Evolutionary conservation across 1,140 invertebrate species (phyloP).

Genomic region (Drosophila subpulchrella): DNA sequence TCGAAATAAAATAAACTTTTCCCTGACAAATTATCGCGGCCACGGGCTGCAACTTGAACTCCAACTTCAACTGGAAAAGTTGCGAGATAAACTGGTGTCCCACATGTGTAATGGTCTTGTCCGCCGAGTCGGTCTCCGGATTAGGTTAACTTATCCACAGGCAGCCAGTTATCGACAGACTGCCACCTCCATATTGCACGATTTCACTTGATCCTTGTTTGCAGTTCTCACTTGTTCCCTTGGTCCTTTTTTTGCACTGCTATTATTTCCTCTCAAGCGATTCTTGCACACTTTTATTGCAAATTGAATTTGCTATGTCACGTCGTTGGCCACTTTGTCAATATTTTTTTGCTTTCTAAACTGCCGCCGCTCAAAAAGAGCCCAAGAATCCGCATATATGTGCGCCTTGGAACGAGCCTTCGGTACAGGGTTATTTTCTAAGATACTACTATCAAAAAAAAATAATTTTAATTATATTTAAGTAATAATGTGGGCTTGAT

Average conservation of each 20-base stretch:
- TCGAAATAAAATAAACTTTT: constrained; percentile 25
- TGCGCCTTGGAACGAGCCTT: not conserved
- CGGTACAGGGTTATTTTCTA: constrained; percentile 47
- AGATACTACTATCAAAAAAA: not conserved
- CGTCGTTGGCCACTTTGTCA: constrained; percentile 69
- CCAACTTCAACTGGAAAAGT: constrained; percentile 17
- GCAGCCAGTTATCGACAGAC: constrained; percentile 35
- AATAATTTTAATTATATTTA: too few species aligned
- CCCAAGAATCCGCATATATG: constrained; percentile 4
- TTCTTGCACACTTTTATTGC: constrained; percentile 66
- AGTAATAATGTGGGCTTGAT: too few species aligned
- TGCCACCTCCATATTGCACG: constrained; percentile 41
- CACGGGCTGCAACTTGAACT: not conserved
- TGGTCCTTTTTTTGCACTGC: not conserved
- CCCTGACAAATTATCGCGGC: constrained; percentile 37
- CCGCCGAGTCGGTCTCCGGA: constrained; percentile 17
- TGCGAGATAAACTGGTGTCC: constrained; percentile 42
- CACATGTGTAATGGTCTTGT: constrained; percentile 54
- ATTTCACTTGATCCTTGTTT: constrained; percentile 46
- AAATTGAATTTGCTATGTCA: constrained; percentile 78
- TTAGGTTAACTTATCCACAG: constrained; percentile 41
- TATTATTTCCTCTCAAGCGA: constrained; percentile 36
- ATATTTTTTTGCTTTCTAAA: constrained; percentile 64
- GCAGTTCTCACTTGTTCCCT: constrained; percentile 10
- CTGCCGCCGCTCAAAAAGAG: constrained; percentile 43